Percentiles rank a stretch among this genome's conserved stretches.
Conservation (phyloP, 2,113 vertebrate genomes). For the Tichodroma muraria region DNA sequence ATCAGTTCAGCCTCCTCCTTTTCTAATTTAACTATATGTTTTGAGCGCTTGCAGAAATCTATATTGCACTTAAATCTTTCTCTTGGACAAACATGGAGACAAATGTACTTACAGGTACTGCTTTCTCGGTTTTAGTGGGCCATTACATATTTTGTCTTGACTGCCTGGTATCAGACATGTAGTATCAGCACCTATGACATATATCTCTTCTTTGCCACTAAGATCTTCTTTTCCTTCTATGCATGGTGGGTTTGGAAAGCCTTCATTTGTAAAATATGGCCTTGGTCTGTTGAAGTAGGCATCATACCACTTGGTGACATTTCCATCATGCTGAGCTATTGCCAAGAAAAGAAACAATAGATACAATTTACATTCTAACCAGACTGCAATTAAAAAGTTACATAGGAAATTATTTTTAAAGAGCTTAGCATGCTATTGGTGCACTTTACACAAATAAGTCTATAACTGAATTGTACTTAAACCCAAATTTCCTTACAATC, state of each 20-base stretch:
- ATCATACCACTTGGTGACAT: conserved; percentile 89
- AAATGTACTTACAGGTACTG: conserved; percentile 86
- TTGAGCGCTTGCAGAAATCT: background rate
- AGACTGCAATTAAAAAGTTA: background rate
- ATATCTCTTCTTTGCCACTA: conserved; percentile 69
- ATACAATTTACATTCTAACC: background rate
- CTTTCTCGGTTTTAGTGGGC: conserved; percentile 88
- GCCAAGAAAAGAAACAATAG: background rate
- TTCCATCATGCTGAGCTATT: conserved; percentile 83
- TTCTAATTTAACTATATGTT: background rate
- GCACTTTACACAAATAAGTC: background rate
- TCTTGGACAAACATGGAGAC: background rate
- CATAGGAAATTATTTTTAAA: background rate
- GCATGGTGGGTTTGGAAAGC: conserved; percentile 87
- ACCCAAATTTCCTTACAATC: background rate
- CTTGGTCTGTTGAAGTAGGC: conserved; percentile 82
- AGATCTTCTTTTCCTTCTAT: conserved; percentile 53
- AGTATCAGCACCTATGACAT: conserved; percentile 84
- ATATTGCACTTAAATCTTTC: background rate
- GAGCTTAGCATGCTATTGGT: background rate
- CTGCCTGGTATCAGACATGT: conserved; percentile 76
- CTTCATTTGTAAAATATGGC: conserved; percentile 89
- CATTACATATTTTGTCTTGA: conserved; percentile 85
- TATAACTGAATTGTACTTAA: background rate
- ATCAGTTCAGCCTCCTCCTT: background rate